phyloP scores from a whole-genome alignment of 2,113 vertebrate species.

The Agapornis roseicollis region DNA sequence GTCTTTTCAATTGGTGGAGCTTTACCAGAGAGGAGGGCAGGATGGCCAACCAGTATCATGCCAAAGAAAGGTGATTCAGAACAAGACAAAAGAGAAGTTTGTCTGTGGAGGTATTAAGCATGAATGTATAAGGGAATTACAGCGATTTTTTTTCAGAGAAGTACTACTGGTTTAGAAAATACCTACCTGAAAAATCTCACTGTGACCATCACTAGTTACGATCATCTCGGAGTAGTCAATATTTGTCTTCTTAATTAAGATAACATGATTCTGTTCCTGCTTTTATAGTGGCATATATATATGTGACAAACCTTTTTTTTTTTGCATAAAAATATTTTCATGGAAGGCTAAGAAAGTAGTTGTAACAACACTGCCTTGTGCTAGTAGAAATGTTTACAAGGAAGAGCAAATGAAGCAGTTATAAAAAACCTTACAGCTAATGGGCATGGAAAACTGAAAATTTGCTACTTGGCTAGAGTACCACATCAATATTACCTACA shows the following conservation, averaged over 20 bases:
- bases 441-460: background rate
- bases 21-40: background rate
- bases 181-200: background rate
- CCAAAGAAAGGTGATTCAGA: background rate
- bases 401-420: background rate
- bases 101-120: background rate
- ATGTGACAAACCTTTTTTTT: background rate
- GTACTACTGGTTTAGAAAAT: background rate
- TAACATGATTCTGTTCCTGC: background rate
- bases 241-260: background rate
- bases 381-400: background rate
- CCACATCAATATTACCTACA: rapidly evolving
- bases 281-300: background rate
- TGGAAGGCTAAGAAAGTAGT: background rate
- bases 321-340: background rate
- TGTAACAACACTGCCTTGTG: background rate
- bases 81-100: background rate
- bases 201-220: background rate
- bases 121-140: background rate
- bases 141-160: background rate
- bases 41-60: background rate
- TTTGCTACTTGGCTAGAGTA: background rate
- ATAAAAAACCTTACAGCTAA: background rate
- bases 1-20: background rate
- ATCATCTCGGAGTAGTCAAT: background rate